Percentiles rank a stretch among this genome's conserved stretches.
Evolutionary conservation across 2,888 invertebrate genomes (phyloP).

Genomic region (Agonopterix alstromeriana): DNA sequence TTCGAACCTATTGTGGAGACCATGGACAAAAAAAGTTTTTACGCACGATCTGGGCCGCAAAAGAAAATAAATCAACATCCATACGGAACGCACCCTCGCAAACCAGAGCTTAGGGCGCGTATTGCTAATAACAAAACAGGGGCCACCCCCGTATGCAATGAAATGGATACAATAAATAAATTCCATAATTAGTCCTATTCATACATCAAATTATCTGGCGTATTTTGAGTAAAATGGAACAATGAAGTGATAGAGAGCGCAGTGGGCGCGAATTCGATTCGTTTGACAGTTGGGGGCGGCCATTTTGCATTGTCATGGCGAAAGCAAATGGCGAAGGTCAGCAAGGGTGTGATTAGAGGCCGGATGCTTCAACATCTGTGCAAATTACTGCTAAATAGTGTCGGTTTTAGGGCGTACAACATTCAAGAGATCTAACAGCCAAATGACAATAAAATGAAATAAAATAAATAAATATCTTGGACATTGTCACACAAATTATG

Average conservation of each 20-base stretch:
- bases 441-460: too few species aligned
- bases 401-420: neutral
- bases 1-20: conserved; percentile 11
- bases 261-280: conserved; percentile 44
- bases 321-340: conserved; percentile 32
- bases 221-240: conserved; percentile 35
- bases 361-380: conserved; percentile 20
- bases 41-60: conserved; percentile 19
- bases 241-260: conserved; percentile 23
- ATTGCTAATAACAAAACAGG: conserved; percentile 55
- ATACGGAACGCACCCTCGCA: conserved; percentile 34
- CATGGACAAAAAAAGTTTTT: conserved; percentile 7
- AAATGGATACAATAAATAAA: conserved; percentile 72
- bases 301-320: conserved; percentile 47
- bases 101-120: conserved; percentile 42
- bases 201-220: conserved; percentile 60
- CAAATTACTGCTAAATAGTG: conserved; percentile 1
- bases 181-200: conserved; percentile 67
- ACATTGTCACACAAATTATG: too few species aligned
- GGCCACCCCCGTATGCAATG: conserved; percentile 38
- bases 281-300: conserved; percentile 54
- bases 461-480: too few species aligned
- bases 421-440: too few species aligned
- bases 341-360: conserved; percentile 9
- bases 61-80: conserved; percentile 41